Base-by-base conservation (phyloP, 2,797 vertebrate genomes). In the Enteromius thamalakanensis region DNA sequence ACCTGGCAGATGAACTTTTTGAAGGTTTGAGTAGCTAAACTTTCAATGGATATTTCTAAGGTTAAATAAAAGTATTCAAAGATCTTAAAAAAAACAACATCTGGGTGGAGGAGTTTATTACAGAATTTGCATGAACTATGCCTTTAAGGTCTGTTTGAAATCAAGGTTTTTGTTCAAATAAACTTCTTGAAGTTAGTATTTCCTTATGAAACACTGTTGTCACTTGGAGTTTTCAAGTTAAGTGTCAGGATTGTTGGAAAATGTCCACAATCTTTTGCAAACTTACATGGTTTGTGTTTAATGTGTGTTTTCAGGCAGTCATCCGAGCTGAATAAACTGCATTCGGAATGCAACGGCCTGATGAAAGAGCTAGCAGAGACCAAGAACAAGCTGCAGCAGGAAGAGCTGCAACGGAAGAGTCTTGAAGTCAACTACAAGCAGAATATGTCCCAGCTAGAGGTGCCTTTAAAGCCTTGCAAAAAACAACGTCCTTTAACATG, bases 321-420 rank as follows among this genome's bases (percentile, higher is more conserved):
- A 0, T 95, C 96, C 5, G 98, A 99, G 87, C 93, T 99, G 87
- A 99, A 95, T 92, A 98, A 97, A 90, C 91, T 99, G 84, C 98
- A 96, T 47, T 97, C 97, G 3, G 98, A 99, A 89, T 98, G 94
- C 14, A 92, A 95, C 0, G 88, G 95, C 81, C 92, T 99, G 91
- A 92, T 97, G 94, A 99, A 96, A 67, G 98, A 99, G 83, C 92
- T 99, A 90, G 91, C 94, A 0, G 98, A 99, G 86, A 97, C 95
- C 89, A 97, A 92, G 88, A 93, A 90, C 90, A 98, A 97, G 83
- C 88, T 98, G 86, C 97, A 99, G 92, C 97, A 99, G 87, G 98
- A 99, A 88, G 98, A 99, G 88, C 94, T 96, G 84, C 97, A 98
- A 89, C 97, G 97, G 94, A 99, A 99, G 93, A 96, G 94, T 29